Evolutionary conservation across 2,113 vertebrate species (phyloP).

Genomic region (Cyprinodon brontotheroides): DNA sequence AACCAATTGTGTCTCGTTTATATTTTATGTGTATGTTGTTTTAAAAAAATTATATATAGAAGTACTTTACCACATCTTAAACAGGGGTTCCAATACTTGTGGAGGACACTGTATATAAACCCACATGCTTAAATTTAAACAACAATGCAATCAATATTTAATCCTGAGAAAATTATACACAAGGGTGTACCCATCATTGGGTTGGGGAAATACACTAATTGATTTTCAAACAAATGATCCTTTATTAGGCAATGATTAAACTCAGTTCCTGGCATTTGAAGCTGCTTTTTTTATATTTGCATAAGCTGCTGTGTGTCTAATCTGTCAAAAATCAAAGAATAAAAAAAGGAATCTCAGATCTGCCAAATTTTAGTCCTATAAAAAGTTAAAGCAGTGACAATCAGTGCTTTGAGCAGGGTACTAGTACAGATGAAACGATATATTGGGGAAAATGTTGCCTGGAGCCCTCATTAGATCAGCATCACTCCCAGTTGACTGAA

Average conservation of each 20-base stretch:
- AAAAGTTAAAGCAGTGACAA: neutral
- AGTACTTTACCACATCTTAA: no score
- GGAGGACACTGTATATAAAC: no score
- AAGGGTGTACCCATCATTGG: slow-evolving; percentile 53
- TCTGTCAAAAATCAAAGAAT: neutral
- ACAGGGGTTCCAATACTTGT: no score
- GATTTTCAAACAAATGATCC: slow-evolving; percentile 54
- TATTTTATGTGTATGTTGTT: no score
- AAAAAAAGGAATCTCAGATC: neutral
- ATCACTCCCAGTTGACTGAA: neutral
- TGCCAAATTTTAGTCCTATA: neutral
- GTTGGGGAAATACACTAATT: slow-evolving; percentile 49
- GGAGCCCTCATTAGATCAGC: neutral
- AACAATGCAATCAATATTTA: neutral
- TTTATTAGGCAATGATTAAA: slow-evolving; percentile 58
- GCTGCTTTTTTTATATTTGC: neutral
- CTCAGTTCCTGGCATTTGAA: neutral
- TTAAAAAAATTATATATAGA: no score
- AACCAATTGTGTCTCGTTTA: no score
- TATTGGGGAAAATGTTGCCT: neutral
- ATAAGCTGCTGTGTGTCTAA: neutral
- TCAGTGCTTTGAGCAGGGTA: neutral
- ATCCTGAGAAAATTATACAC: neutral
- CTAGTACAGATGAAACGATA: neutral
- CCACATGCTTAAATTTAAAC: no score